phyloP scores from a whole-genome alignment of 2,797 vertebrate species.

The Acomys russatus region DNA sequence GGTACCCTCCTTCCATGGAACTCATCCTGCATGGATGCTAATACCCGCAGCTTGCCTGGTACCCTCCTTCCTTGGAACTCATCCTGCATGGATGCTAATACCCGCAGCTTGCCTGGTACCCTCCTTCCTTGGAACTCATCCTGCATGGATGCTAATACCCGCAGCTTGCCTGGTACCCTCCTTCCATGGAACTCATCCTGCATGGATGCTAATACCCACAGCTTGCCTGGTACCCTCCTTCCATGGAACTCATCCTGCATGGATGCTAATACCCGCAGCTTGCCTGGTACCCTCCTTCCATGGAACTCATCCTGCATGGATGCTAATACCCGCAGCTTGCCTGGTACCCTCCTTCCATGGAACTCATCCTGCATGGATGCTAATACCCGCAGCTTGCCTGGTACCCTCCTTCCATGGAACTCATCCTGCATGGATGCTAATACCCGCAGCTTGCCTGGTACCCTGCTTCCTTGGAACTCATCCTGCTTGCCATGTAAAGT shows the following conservation, averaged over 20 bases:
- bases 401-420: too few species aligned
- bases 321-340: slow-evolving; percentile 64
- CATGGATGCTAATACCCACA: slow-evolving; percentile 66
- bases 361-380: background rate
- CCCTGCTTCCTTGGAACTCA: slow-evolving; percentile 44
- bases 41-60: slow-evolving; percentile 63
- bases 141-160: slow-evolving; percentile 43
- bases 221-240: background rate
- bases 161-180: slow-evolving; percentile 48
- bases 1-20: too few species aligned
- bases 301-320: slow-evolving; percentile 57
- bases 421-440: background rate
- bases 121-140: too few species aligned
- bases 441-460: slow-evolving; percentile 64
- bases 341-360: too few species aligned
- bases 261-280: slow-evolving; percentile 61
- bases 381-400: slow-evolving; percentile 61
- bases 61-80: slow-evolving; percentile 45
- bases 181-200: slow-evolving; percentile 53
- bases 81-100: slow-evolving; percentile 54
- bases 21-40: background rate
- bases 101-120: slow-evolving; percentile 51
- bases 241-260: too few species aligned
- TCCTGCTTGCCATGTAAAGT: slow-evolving; percentile 77
- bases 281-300: slow-evolving; percentile 48